Conservation (phyloP, 1,140 invertebrate species). For the Drosophila trapezifrons region DNA sequence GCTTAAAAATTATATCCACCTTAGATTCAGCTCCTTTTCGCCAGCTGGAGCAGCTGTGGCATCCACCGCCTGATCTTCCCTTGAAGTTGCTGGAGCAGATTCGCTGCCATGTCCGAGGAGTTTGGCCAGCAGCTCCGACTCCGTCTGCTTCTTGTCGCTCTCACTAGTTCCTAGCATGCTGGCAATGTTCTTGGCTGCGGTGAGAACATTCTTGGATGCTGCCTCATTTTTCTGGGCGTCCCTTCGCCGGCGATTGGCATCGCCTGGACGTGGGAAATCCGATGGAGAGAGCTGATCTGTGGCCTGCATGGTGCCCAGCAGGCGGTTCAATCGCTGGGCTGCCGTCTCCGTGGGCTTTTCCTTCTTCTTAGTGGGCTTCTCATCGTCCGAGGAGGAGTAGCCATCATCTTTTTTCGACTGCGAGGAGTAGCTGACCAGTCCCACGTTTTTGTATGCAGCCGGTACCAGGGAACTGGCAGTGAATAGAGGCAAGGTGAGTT, state of each 20-base stretch:
- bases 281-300: conserved; percentile 46
- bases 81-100: conserved; percentile 54
- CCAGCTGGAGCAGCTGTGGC: neutral
- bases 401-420: conserved; percentile 70
- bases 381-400: conserved; percentile 67
- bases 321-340: conserved; percentile 66
- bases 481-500: neutral
- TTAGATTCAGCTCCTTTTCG: conserved; percentile 73
- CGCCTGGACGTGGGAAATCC: conserved; percentile 69
- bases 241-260: conserved; percentile 56
- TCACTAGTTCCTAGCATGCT: conserved; percentile 87
- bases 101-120: conserved; percentile 86
- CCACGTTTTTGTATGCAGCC: conserved; percentile 67
- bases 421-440: conserved; percentile 38
- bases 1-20: conserved; percentile 41
- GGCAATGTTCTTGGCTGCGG: conserved; percentile 89
- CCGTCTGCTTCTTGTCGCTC: conserved; percentile 87
- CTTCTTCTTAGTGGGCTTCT: conserved; percentile 61
- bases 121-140: conserved; percentile 90
- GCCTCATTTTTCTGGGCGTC: conserved; percentile 64
- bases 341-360: conserved; percentile 56
- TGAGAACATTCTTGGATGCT: conserved; percentile 67
- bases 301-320: conserved; percentile 74
- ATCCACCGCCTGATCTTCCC: conserved; percentile 7
- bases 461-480: conserved; percentile 52